Evolutionary conservation across 2,797 vertebrate species (phyloP).

Genomic region (Enteromius fasciolatus): DNA sequence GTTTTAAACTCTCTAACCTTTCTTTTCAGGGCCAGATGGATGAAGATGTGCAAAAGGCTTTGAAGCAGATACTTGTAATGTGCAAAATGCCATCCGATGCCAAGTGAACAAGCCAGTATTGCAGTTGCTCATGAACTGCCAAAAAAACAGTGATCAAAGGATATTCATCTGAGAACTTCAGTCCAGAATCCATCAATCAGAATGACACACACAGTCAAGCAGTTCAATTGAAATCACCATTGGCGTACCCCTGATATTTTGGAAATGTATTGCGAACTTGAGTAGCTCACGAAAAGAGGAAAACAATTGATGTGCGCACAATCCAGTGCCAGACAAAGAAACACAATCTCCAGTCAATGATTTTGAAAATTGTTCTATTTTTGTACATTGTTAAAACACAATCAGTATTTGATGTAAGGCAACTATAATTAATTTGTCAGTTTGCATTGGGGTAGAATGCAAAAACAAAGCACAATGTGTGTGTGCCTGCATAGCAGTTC

Average conservation of each 20-base stretch:
- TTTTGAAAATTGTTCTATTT: slow-evolving; percentile 13
- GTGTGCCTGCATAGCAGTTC: slow-evolving; percentile 48
- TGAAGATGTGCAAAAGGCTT: slow-evolving; percentile 97
- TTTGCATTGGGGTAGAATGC: slow-evolving; percentile 38
- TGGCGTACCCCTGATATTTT: slow-evolving; percentile 15
- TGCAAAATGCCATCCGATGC: slow-evolving; percentile 92
- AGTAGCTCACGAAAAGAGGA: background rate
- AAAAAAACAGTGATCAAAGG: slow-evolving; percentile 31
- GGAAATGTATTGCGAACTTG: background rate
- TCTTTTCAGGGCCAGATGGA: slow-evolving; percentile 95
- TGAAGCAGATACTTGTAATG: slow-evolving; percentile 98
- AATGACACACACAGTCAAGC: slow-evolving; percentile 6
- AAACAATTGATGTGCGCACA: background rate
- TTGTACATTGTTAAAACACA: slow-evolving; percentile 24
- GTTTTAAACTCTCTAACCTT: background rate
- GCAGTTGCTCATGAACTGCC: slow-evolving; percentile 21
- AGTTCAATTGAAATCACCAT: slow-evolving; percentile 3
- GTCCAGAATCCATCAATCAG: slow-evolving; percentile 54
- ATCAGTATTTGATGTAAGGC: slow-evolving; percentile 17
- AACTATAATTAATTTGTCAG: background rate
- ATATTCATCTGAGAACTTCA: slow-evolving; percentile 30
- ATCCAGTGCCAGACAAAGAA: slow-evolving; percentile 9
- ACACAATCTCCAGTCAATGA: background rate
- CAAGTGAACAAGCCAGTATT: slow-evolving; percentile 76
- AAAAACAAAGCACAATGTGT: slow-evolving; percentile 24